These are phyloP conservation scores for Hemiscyllium ocellatum DNA, from an alignment of 2,113 vertebrate species.

Conservation along the genomic window DNA sequence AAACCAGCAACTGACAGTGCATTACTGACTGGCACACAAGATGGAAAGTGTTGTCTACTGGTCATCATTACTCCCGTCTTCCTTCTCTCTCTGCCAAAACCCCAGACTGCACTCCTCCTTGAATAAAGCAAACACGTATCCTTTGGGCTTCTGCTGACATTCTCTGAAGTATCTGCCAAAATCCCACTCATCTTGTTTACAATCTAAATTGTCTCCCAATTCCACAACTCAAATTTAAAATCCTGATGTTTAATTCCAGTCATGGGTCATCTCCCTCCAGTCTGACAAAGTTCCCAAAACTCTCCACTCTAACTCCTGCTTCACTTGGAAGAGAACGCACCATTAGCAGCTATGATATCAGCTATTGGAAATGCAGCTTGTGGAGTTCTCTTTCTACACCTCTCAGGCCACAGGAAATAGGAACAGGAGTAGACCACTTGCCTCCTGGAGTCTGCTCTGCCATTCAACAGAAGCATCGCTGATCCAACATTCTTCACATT, in stretches of 20 bases:
- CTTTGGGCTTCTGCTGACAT: not conserved
- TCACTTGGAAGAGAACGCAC: not conserved
- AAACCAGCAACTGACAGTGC: not conserved
- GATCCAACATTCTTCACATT: too few species aligned
- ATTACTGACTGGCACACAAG: not conserved
- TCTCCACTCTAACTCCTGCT: not conserved
- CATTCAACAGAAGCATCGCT: too few species aligned
- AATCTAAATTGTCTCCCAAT: not conserved
- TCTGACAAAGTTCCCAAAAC: not conserved
- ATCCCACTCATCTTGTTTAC: not conserved
- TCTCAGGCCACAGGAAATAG: too few species aligned
- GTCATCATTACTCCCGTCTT: not conserved
- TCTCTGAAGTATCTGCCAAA: not conserved
- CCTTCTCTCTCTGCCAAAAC: not conserved
- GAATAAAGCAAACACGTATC: not conserved
- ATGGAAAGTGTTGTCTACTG: not conserved
- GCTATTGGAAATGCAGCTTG: not conserved
- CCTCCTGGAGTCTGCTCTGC: too few species aligned
- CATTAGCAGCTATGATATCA: not conserved
- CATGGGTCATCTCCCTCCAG: not conserved
- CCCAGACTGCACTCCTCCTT: not conserved
- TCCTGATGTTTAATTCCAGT: not conserved
- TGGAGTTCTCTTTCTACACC: not conserved
- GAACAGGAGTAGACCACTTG: too few species aligned
- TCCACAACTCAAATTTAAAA: not conserved